A percentile compares a stretch with the other conserved stretches of the same genome.
These are phyloP conservation scores for Meriones psammophilus DNA, from an alignment of 2,797 vertebrate genomes.

Conservation along the genomic window DNA sequence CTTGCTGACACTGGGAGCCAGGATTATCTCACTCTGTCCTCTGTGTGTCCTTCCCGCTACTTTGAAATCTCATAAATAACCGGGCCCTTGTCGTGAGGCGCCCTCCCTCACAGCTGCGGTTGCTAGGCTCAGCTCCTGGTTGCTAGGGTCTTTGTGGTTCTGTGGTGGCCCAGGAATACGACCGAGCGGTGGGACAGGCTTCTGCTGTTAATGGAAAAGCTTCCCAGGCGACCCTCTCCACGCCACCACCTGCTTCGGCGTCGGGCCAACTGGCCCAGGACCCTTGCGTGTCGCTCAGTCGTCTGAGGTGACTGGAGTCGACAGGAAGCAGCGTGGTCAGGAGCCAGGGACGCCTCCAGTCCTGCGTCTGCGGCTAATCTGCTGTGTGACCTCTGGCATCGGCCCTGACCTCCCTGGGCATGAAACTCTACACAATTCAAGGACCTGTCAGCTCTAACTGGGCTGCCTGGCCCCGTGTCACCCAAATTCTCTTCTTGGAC, in stretches of 20 bases:
- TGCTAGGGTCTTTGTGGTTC: constrained; percentile 80
- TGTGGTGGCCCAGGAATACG: constrained; percentile 68
- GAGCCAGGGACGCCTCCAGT: background rate
- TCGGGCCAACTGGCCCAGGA: fast-evolving
- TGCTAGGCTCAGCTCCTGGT: constrained; percentile 81
- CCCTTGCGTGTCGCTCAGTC: background rate
- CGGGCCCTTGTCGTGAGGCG: constrained; percentile 14
- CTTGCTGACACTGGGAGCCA: background rate
- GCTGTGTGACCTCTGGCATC: constrained; percentile 50
- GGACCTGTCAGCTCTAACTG: background rate
- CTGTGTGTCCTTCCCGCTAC: constrained; percentile 40
- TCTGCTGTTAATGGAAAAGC: constrained; percentile 73
- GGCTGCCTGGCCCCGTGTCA: background rate
- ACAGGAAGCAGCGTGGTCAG: background rate
- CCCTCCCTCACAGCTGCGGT: constrained; percentile 56
- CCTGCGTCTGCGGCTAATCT: background rate
- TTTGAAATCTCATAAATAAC: constrained; percentile 81
- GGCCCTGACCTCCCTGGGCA: background rate
- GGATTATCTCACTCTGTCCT: constrained; percentile 56
- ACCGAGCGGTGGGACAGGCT: constrained; percentile 65
- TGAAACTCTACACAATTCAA: background rate
- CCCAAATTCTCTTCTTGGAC: background rate
- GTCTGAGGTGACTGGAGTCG: background rate
- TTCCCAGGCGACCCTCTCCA: constrained; percentile 33
- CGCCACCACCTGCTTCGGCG: background rate